These are phyloP conservation scores for Elysia chlorotica DNA, from an alignment of 1,140 invertebrate genomes.

Conservation along the genomic window DNA sequence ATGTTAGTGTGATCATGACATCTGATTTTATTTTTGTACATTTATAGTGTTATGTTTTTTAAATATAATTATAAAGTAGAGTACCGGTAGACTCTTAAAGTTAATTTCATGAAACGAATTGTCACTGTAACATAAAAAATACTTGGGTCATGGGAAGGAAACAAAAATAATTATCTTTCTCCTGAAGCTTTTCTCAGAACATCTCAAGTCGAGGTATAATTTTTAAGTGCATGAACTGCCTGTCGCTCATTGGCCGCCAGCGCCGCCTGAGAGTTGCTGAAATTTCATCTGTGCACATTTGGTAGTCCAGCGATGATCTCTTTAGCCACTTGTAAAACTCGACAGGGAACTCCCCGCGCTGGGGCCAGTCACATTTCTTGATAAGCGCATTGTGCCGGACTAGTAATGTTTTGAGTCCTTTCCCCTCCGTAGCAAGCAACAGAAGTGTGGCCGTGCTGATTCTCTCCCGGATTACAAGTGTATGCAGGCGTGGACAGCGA, in stretches of 20 bases:
- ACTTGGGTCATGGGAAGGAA: too few relatives aligned
- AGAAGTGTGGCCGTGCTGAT: slow-evolving; percentile 81
- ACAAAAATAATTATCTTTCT: too few relatives aligned
- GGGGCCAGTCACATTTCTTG: slow-evolving; percentile 52
- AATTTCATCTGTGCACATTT: slow-evolving; percentile 72
- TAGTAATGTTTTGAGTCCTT: slow-evolving; percentile 70
- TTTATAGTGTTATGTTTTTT: too few relatives aligned
- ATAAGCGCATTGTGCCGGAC: slow-evolving; percentile 73
- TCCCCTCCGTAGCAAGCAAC: slow-evolving; percentile 69
- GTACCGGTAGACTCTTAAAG: too few relatives aligned
- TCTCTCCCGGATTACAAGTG: slow-evolving; percentile 76
- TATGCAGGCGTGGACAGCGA: slow-evolving; percentile 70
- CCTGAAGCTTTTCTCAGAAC: too few relatives aligned
- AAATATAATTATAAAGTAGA: too few relatives aligned
- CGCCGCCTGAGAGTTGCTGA: slow-evolving; percentile 71
- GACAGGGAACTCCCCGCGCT: slow-evolving; percentile 70
- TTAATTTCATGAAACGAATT: too few relatives aligned
- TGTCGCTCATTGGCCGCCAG: slow-evolving; percentile 77
- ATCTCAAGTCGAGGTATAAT: slow-evolving; percentile 10
- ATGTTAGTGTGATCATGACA: too few relatives aligned
- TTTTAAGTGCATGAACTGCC: slow-evolving; percentile 28
- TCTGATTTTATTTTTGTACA: too few relatives aligned
- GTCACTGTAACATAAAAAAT: too few relatives aligned
- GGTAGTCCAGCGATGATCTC: slow-evolving; percentile 67
- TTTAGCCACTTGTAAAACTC: slow-evolving; percentile 74